Evolutionary conservation across 2,888 invertebrate genomes (phyloP).

Genomic region (Acanthosepion lycidas): DNA sequence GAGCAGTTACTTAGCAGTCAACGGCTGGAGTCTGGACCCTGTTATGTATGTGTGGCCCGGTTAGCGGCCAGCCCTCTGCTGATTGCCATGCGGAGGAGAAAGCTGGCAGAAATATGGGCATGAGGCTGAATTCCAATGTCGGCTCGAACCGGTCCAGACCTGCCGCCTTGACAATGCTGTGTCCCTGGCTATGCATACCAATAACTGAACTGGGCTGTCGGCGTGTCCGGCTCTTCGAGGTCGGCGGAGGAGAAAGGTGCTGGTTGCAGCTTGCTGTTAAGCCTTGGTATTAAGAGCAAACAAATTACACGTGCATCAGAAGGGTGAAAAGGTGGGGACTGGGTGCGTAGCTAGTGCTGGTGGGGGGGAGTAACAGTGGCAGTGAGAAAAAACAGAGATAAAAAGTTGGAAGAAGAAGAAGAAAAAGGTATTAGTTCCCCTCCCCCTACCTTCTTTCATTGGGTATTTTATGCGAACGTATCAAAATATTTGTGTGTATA

Average conservation of each 20-base stretch:
- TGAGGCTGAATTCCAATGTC: slow-evolving; percentile 33
- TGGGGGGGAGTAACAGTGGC: background rate
- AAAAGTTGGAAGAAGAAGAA: background rate
- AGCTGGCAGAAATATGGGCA: slow-evolving; percentile 33
- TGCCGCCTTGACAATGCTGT: slow-evolving; percentile 21
- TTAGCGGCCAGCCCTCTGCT: background rate
- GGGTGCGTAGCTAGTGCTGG: background rate
- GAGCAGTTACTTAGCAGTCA: slow-evolving; percentile 20
- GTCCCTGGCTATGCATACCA: slow-evolving; percentile 21
- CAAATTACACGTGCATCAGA: slow-evolving; percentile 33
- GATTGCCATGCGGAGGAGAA: slow-evolving; percentile 7
- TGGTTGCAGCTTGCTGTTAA: background rate
- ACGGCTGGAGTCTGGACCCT: slow-evolving; percentile 33
- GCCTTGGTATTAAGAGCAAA: background rate
- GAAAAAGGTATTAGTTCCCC: too few relatives aligned
- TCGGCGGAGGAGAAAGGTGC: background rate
- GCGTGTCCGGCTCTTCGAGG: background rate
- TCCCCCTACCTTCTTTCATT: too few relatives aligned
- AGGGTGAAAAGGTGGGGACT: background rate
- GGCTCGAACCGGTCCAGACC: background rate
- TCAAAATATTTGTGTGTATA: too few relatives aligned
- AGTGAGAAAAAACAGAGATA: too few relatives aligned
- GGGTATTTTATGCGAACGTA: background rate
- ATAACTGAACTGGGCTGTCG: background rate
- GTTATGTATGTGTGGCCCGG: slow-evolving; percentile 21